Percentiles rank a stretch among this genome's conserved stretches.
Conservation (phyloP, 92 coral and sea anemone genomes). For the Zoanthus solanderi region DNA sequence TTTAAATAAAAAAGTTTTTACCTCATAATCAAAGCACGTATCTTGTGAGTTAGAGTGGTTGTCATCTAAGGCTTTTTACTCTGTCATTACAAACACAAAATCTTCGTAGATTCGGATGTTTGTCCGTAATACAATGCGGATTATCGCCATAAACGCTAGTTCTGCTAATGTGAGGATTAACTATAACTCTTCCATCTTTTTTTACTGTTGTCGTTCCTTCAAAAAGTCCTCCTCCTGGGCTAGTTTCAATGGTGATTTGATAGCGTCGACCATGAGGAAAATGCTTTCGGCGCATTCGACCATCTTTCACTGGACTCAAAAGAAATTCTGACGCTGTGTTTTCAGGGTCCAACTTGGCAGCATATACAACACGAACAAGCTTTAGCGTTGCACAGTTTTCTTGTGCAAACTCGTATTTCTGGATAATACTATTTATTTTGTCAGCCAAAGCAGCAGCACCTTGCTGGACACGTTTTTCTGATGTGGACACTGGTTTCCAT, state of each 20-base stretch:
- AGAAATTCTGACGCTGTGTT: conserved; percentile 57
- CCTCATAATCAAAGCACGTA: no score
- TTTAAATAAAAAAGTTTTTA: no score
- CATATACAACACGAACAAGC: conserved; percentile 68
- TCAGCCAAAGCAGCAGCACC: conserved; percentile 72
- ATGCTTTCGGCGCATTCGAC: conserved; percentile 64
- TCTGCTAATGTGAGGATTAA: conserved; percentile 81
- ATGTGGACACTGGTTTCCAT: conserved; percentile 62
- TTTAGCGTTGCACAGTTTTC: conserved; percentile 65
- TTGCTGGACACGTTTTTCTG: conserved; percentile 48
- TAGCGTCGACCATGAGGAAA: conserved; percentile 66
- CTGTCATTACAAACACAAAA: conserved; percentile 77
- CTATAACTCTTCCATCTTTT: conserved; percentile 62
- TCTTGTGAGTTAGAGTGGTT: background rate
- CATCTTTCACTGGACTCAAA: conserved; percentile 60
- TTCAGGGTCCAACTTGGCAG: conserved; percentile 57
- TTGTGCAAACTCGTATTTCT: conserved; percentile 47
- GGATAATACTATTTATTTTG: conserved; percentile 69
- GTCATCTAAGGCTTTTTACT: conserved; percentile 39
- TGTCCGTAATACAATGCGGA: conserved; percentile 72
- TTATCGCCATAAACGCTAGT: conserved; percentile 76
- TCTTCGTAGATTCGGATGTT: conserved; percentile 62
- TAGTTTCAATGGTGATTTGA: conserved; percentile 72
- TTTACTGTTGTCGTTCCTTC: conserved; percentile 74
- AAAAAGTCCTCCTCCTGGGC: conserved; percentile 78